Conservation (phyloP, 2,113 vertebrate genomes). For the Albula goreensis region DNA sequence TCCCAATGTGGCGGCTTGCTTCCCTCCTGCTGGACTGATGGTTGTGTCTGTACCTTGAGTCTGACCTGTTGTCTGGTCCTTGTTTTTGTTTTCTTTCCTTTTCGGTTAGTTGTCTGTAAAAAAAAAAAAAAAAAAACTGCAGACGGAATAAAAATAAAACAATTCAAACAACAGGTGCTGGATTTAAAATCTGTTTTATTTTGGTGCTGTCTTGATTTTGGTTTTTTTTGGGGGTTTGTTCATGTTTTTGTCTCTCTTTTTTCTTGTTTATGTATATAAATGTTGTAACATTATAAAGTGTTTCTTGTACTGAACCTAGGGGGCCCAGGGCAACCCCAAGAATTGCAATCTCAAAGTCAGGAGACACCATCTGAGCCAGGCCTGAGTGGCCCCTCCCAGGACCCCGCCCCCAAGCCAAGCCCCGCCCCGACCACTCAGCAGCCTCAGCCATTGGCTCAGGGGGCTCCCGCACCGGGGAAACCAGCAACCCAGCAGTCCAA, state of each 20-base stretch:
- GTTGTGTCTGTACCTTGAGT: slow-evolving; percentile 23
- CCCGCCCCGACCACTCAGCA: slow-evolving; percentile 81
- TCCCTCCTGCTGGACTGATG: slow-evolving; percentile 26
- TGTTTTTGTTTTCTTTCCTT: slow-evolving; percentile 26
- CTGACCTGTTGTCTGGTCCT: slow-evolving; percentile 40
- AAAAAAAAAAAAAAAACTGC: not conserved
- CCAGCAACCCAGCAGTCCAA: slow-evolving; percentile 79
- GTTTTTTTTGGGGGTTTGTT: not conserved
- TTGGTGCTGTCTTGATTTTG: not conserved
- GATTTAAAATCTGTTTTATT: slow-evolving; percentile 56
- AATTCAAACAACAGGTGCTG: slow-evolving; percentile 56
- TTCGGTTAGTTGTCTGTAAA: slow-evolving; percentile 45
- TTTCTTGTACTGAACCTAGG: slow-evolving; percentile 84
- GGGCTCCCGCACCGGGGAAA: slow-evolving; percentile 73
- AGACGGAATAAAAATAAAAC: slow-evolving; percentile 35
- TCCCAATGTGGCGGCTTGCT: slow-evolving; percentile 15
- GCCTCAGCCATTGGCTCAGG: slow-evolving; percentile 79
- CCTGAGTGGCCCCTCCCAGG: slow-evolving; percentile 70
- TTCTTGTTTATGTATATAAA: slow-evolving; percentile 30
- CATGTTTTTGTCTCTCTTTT: not conserved
- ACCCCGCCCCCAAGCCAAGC: slow-evolving; percentile 54
- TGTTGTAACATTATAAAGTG: slow-evolving; percentile 73
- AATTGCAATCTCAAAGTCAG: slow-evolving; percentile 81
- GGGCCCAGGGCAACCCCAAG: slow-evolving; percentile 89
- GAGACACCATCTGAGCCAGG: slow-evolving; percentile 76